Base-by-base conservation (phyloP, 2,888 invertebrate genomes). In the Nomada fucata region DNA sequence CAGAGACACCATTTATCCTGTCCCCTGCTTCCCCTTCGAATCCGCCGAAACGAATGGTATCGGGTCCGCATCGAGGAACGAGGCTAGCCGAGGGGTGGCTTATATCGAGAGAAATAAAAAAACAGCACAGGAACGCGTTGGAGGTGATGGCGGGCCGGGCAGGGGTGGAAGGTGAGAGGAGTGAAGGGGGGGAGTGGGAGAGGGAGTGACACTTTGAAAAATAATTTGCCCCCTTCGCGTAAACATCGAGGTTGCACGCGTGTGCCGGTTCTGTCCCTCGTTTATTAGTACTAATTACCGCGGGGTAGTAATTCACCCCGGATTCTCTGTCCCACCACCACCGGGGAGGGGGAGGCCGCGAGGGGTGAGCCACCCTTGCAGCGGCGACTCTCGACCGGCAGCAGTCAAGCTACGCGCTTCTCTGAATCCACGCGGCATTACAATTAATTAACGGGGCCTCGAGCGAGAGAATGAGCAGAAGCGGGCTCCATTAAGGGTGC, bases 221-320 rank as follows among this genome's bases (percentile, higher is more conserved):
- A 86, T 82, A 86, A 85, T 84, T 76, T 70, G 57, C 36, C 80
- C 79, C 81, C 74, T 70, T 79, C 85, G 79, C 82, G 79, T 82
- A 86, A 86, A 85, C 75, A 79, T 80, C 71, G 73, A 64, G 73
- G 60, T 77, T 47, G 70, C 60, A 73, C 81, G 81, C 84, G 77
- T 76, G 71, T 76, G 57, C 59, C 80, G 64, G 52, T 29, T 75
- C 79, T 78, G 72, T 73, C 74, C 83, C 86, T 89, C 87, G 89
- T 89, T 90, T 90, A 90, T 89, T 88, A 88, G 87, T 84, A 84
- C 88, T 90, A 90, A 90, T 90, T 90, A 90, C 84, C 82, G 82
- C 80, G 86, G 78, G 83, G 73, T 76, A 83, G 82, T 80, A 83
- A 87, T 85, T 87, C 82, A 76, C 78, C 76, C 23, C 67, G 70